Base-by-base conservation (phyloP, 2,888 invertebrate species). In the Drosophila monieri region DNA sequence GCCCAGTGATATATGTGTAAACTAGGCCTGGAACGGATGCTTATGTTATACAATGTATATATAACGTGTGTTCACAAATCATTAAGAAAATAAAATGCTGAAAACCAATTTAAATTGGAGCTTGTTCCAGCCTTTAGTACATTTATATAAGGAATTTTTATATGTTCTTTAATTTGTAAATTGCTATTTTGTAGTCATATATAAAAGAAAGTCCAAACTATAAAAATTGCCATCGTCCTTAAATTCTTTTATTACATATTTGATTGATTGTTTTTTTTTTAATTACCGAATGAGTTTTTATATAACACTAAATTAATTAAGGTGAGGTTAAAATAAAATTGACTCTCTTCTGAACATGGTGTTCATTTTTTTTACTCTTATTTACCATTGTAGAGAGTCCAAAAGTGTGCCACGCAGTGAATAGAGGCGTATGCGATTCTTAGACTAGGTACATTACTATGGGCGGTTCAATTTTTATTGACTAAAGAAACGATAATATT, bases 131-230 rank as follows among this genome's bases (percentile, higher is more conserved):
- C 83, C 79, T n/a, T 64, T 78, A 76, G 83, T 79, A 46, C 83
- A 83, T 76, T 55, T 73, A 67, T 73, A 74, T 67, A 57, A 67
- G 61, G 72, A 85, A 80, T 77, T 87, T 81, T 80, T 81, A 80
- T 84, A 86, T 81, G 85, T 80, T 85, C 78, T 84, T 78, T 84
- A 84, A 84, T 86, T 86, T 81, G 85, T 81, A 87, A 80, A 86
- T 86, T 80, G 78, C 84, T 86, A 80, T 81, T 86, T 84, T 70
- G 76, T 77, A 84, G 80, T 72, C 87, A 80, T 73, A 80, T 86
- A 86, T 81, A 81, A 81, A 81, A 52, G 39, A 44, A 43, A 48
- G 53, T 70, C 70, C 70, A 58, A 72, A 72, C 71, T 73, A 58
- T 64, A 64, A 71, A 59, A 53, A 69, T 59, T 49, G 46, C 27